Percentiles rank a stretch among this genome's conserved stretches.
Evolutionary conservation across 2,797 vertebrate genomes (phyloP).

Genomic region (Uromys caudimaculatus): DNA sequence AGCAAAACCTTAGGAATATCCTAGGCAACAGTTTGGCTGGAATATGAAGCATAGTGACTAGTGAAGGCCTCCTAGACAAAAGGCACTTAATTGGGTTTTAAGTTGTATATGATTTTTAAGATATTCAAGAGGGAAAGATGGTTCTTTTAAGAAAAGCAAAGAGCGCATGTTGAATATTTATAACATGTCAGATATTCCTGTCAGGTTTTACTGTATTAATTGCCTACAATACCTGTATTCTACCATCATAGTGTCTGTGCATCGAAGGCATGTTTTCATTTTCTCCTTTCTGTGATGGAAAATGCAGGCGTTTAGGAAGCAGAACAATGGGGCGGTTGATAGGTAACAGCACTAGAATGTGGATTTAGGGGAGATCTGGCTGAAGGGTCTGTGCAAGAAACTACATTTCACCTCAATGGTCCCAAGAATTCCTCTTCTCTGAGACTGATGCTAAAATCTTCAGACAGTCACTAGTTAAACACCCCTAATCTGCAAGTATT

Average conservation of each 20-base stretch:
- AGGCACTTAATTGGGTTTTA: not conserved
- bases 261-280: not conserved
- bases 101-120: constrained; percentile 15
- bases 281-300: not conserved
- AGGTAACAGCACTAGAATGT: not conserved
- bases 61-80: constrained; percentile 34
- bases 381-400: not conserved
- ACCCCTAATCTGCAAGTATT: not conserved
- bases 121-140: not conserved
- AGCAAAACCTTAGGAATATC: not conserved
- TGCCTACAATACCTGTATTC: not conserved
- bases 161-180: not conserved
- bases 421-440: not conserved
- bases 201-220: not conserved
- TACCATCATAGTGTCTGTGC: not conserved
- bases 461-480: not conserved
- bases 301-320: not conserved
- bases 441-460: not conserved
- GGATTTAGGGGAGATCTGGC: not conserved
- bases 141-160: constrained; percentile 32
- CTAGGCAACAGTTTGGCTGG: not conserved
- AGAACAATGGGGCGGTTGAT: not conserved
- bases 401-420: not conserved
- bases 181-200: not conserved
- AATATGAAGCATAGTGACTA: constrained; percentile 23